phyloP scores from a whole-genome alignment of 1,140 invertebrate genomes.

The Drosophila melanica region DNA sequence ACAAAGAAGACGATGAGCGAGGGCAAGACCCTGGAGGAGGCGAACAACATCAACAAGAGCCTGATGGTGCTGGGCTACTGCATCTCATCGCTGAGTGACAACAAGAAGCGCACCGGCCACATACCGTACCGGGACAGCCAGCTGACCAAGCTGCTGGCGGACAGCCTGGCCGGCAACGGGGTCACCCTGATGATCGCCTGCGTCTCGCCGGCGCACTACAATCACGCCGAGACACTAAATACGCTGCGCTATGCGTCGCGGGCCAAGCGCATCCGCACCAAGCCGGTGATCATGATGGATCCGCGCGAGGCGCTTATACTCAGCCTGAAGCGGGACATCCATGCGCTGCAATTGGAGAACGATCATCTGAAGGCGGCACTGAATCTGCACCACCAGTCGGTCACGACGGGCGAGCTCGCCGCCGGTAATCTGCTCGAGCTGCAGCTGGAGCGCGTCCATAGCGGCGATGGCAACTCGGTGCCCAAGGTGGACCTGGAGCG shows the following conservation, averaged over 20 bases:
- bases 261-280: slow-evolving; percentile 94
- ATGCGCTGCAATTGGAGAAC: slow-evolving; percentile 95
- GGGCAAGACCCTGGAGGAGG: slow-evolving; percentile 95
- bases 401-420: slow-evolving; percentile 12
- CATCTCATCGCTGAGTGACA: slow-evolving; percentile 94
- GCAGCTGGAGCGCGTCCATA: slow-evolving; percentile 60
- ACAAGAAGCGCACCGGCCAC: slow-evolving; percentile 91
- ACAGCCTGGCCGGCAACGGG: slow-evolving; percentile 97
- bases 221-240: slow-evolving; percentile 95
- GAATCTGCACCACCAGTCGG: slow-evolving; percentile 85
- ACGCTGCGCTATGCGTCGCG: slow-evolving; percentile 94
- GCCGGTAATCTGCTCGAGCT: slow-evolving; percentile 54
- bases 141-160: slow-evolving; percentile 95
- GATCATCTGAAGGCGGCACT: slow-evolving; percentile 92
- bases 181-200: slow-evolving; percentile 98
- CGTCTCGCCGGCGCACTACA: slow-evolving; percentile 93
- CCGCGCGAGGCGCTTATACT: slow-evolving; percentile 95
- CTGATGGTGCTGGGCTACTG: slow-evolving; percentile 98
- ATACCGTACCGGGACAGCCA: slow-evolving; percentile 97
- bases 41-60: slow-evolving; percentile 98
- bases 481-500: slow-evolving; percentile 89
- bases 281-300: slow-evolving; percentile 97
- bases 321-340: slow-evolving; percentile 94
- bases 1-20: slow-evolving; percentile 96
- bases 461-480: slow-evolving; percentile 70